Evolutionary conservation across 2,888 invertebrate genomes (phyloP).

Genomic region (Troides helena): DNA sequence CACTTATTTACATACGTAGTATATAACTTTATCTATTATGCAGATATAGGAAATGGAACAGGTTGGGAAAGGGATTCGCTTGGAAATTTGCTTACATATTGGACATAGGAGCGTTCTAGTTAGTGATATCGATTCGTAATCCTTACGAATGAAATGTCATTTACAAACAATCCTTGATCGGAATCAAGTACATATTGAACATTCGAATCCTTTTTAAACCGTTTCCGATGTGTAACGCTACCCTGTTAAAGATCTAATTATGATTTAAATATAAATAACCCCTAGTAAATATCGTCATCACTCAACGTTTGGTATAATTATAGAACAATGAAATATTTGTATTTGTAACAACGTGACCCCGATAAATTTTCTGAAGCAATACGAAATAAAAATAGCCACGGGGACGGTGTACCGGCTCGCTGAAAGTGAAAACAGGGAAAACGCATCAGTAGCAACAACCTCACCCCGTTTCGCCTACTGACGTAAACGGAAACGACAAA

Average conservation of each 20-base stretch:
- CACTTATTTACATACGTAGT: conserved; percentile 76
- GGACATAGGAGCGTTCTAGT: conserved; percentile 51
- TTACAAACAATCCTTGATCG: conserved; percentile 8
- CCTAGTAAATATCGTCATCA: too few species aligned
- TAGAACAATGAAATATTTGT: not conserved
- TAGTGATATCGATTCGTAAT: conserved; percentile 51
- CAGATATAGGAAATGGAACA: conserved; percentile 75
- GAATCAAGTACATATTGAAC: not conserved
- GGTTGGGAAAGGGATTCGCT: conserved; percentile 59
- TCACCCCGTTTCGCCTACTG: conserved; percentile 10
- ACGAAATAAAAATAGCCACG: conserved; percentile 25
- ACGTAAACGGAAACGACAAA: conserved; percentile 14
- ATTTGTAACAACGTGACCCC: conserved; percentile 11
- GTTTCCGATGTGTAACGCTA: not conserved
- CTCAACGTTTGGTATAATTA: too few species aligned
- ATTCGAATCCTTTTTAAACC: not conserved
- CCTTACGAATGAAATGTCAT: conserved; percentile 11
- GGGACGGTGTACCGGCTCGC: conserved; percentile 14
- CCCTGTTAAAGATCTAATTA: not conserved
- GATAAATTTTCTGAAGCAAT: conserved; percentile 10
- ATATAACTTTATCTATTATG: conserved; percentile 78
- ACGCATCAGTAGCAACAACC: conserved; percentile 26
- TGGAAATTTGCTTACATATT: conserved; percentile 67
- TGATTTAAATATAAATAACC: too few species aligned
- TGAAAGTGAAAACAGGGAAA: conserved; percentile 29